Conservation (phyloP, 2,113 vertebrate species). For the Neolamprologus falcicula region DNA sequence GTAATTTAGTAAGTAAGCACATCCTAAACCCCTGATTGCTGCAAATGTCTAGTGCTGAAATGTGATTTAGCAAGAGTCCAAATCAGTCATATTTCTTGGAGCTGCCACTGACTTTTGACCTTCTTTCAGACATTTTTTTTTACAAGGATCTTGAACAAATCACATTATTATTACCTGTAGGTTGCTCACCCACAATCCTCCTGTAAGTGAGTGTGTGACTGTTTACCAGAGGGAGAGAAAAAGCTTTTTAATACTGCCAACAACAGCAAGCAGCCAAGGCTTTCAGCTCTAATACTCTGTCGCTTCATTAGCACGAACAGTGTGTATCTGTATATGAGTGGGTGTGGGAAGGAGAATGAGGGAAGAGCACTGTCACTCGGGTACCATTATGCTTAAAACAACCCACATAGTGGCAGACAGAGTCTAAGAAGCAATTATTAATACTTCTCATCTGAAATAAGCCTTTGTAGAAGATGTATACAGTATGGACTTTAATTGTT, state of each 20-base stretch:
- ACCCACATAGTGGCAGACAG: conserved; percentile 13
- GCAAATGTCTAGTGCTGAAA: neutral
- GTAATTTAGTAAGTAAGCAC: neutral
- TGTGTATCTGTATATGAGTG: neutral
- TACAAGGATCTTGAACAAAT: neutral
- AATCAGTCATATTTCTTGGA: neutral
- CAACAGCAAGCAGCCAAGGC: conserved; percentile 3
- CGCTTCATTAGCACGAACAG: conserved; percentile 34
- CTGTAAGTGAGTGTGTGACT: neutral
- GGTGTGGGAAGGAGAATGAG: neutral
- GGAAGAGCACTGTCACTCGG: conserved; percentile 33
- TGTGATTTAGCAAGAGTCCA: neutral
- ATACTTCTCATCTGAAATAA: conserved; percentile 27
- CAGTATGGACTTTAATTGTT: conserved; percentile 6
- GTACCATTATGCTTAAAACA: conserved; percentile 30
- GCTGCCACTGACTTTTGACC: neutral
- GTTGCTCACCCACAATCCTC: neutral
- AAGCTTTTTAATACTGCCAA: neutral
- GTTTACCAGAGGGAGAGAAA: conserved; percentile 3
- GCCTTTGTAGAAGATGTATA: neutral
- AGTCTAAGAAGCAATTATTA: conserved; percentile 39
- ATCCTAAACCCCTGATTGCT: neutral
- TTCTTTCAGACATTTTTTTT: neutral
- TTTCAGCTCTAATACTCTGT: conserved; percentile 28
- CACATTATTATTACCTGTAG: neutral